Evolutionary conservation across 1,140 invertebrate genomes (phyloP), one percentile per base, ranked within the genome.

Genomic region (Trichonephila clavata): DNA sequence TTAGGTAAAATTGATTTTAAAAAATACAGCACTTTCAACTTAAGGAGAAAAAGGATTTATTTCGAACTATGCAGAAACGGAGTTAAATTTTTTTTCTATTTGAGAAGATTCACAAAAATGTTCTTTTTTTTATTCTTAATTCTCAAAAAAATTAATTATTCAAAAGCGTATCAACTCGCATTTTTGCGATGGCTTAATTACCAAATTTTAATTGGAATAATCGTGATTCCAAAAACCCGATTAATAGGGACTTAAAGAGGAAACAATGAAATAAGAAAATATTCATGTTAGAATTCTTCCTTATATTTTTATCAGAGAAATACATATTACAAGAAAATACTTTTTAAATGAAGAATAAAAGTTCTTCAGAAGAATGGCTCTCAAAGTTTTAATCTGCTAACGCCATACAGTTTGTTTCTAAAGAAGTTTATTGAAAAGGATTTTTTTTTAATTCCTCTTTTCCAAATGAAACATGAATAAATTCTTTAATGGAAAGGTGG

Each of bases 151-250:
- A 59, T 57, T 83, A 83, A 90, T 90, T 90, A 90, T 83, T 90
- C 89, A 90, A 81, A 86, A 90, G 50, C n/a, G 77, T 77, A 90
- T 90, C 89, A 90, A 81, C 77, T 90, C 20, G 39, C 27, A 59
- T 68, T 88, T 39, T 65, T 32, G 32, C 18, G 32, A 90, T 57
- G 43, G 87, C n/a, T 60, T 90, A 90, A 90, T 90, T 81, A 81
- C 57, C 39, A 90, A 90, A 83, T 83, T 81, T 90, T 90, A 90
- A 90, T 90, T 90, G 89, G 89, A 90, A 63, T 90, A 90, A 90
- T 83, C 89, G 60, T 18, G 77, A 81, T 90, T 32, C 27, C 5
- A 81, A 83, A 90, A 81, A n/a, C 57, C 71, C 21, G 89, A 90
- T 90, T 90, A 81, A 90, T 16, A 39, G 81, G 89, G 68, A 81